Percentiles rank a stretch among this genome's conserved stretches.
phyloP scores from a whole-genome alignment of 2,113 vertebrate species.

The Ceyx cyanopectus region DNA sequence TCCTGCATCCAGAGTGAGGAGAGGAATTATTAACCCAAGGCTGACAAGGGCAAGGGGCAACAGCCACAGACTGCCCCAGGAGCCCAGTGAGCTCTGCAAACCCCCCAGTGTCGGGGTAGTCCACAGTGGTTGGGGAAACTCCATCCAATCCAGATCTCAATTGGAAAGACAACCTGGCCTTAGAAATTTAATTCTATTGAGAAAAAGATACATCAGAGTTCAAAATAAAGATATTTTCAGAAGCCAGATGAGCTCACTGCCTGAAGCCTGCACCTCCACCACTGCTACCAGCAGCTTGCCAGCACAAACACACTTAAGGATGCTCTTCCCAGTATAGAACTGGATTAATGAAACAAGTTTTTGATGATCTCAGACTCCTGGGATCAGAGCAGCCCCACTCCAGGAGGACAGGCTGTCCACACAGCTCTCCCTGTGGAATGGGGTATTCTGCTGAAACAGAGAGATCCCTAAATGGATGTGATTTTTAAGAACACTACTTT shows the following conservation, averaged over 20 bases:
- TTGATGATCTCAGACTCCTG: not conserved
- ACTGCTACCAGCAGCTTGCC: not conserved
- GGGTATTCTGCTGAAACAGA: not conserved
- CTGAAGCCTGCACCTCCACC: not conserved
- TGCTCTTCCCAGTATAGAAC: not conserved
- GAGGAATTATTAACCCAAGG: not conserved
- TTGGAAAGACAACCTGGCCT: not conserved
- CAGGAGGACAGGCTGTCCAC: not conserved
- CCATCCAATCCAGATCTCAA: not conserved
- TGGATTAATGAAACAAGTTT: not conserved
- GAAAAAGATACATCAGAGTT: not conserved
- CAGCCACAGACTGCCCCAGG: not conserved
- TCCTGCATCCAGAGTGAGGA: not conserved
- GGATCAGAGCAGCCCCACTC: not conserved
- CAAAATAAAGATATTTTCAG: not conserved
- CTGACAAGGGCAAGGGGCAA: not conserved
- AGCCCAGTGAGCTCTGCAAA: not conserved
- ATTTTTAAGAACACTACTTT: not conserved
- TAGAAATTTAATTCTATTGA: not conserved
- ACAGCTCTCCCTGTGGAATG: fast-evolving
- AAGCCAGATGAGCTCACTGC: not conserved
- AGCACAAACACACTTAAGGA: not conserved
- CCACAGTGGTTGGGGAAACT: not conserved
- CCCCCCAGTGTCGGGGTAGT: not conserved
- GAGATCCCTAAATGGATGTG: not conserved